Percentiles rank a stretch among this genome's conserved stretches.
Conservation (phyloP, 2,113 vertebrate genomes). For the Coracopsis vasa region DNA sequence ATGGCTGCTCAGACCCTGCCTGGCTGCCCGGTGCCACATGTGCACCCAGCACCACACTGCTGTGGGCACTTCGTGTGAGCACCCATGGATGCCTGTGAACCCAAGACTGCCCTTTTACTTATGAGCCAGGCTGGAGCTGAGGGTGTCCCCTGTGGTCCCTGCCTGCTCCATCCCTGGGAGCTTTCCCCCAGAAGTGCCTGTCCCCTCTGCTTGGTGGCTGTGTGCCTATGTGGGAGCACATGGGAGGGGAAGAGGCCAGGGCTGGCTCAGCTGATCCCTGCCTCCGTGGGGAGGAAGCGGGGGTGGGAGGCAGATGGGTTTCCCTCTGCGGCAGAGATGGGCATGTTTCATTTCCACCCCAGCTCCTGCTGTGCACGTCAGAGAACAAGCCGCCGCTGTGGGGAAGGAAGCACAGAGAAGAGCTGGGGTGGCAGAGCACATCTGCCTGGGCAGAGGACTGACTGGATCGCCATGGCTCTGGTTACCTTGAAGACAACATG, state of each 20-base stretch:
- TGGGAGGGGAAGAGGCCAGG: not conserved
- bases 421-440: rapidly evolving
- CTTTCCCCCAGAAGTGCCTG: not conserved
- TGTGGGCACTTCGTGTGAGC: not conserved
- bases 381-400: rapidly evolving
- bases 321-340: conserved; percentile 8
- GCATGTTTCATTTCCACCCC: conserved; percentile 9
- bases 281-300: not conserved
- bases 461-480: rapidly evolving
- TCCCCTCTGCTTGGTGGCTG: rapidly evolving
- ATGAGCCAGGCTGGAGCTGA: not conserved
- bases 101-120: not conserved
- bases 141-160: not conserved
- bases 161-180: not conserved
- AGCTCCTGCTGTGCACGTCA: rapidly evolving
- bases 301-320: conserved; percentile 8
- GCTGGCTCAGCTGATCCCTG: not conserved
- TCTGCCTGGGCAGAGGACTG: not conserved
- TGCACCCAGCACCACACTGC: not conserved
- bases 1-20: not conserved
- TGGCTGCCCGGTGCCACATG: not conserved
- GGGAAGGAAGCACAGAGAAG: not conserved
- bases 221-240: rapidly evolving
- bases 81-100: not conserved
- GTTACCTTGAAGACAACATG: rapidly evolving